Percentiles rank a stretch among this genome's conserved stretches.
Evolutionary conservation across 2,113 vertebrate species (phyloP).

Genomic region (Apteryx owenii): DNA sequence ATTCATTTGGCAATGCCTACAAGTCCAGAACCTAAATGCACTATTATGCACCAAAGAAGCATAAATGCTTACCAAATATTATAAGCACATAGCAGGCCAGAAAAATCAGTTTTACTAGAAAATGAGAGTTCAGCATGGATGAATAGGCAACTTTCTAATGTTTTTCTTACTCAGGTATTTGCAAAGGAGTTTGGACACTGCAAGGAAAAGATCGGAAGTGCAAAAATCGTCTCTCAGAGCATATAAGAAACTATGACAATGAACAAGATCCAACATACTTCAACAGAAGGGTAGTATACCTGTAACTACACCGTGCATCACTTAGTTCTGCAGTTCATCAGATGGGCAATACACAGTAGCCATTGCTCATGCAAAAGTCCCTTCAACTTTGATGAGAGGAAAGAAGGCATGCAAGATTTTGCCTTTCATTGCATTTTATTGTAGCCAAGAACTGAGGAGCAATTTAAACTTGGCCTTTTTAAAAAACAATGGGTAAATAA

Average conservation of each 20-base stretch:
- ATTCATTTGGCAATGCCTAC: background rate
- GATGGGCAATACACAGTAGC: background rate
- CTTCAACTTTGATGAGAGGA: background rate
- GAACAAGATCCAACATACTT: background rate
- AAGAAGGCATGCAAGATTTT: background rate
- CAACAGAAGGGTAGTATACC: background rate
- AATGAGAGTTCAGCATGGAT: background rate
- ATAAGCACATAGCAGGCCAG: background rate
- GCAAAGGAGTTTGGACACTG: background rate
- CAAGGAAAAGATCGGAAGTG: background rate
- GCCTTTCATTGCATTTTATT: background rate
- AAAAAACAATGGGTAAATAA: background rate
- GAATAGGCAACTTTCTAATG: background rate
- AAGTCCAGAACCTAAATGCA: background rate
- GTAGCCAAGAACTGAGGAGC: background rate
- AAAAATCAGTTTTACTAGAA: background rate
- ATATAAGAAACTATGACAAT: rapidly evolving
- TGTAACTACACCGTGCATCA: background rate
- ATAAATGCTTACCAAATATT: background rate
- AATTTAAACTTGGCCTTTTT: background rate
- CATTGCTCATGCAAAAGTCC: background rate
- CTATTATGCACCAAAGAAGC: background rate
- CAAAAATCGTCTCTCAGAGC: rapidly evolving
- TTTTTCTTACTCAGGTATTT: background rate
- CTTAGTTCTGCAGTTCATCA: background rate